Base-by-base conservation (phyloP, 2,113 vertebrate species). In the Eolophus roseicapilla region DNA sequence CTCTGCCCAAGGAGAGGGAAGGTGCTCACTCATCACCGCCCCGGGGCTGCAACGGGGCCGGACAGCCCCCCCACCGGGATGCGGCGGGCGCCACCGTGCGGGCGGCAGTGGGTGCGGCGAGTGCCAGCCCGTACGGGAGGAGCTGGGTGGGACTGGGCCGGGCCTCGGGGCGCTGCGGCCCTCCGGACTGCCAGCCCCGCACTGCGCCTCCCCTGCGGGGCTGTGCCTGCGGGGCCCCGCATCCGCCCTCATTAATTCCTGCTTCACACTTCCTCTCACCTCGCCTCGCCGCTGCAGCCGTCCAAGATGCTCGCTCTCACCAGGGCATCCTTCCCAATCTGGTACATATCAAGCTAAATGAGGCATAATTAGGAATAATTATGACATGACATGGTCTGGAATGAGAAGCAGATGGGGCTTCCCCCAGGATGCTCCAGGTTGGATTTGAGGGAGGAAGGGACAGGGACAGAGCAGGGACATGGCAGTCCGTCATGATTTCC, bases 331-430 rank as follows among this genome's bases (percentile, higher is more conserved):
- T 94, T 96, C 86, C 86, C 95, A 92, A 91, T 92, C 97, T 96
- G 95, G 70, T 96, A 91, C 79, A 67, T 62, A 82, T 88, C 93
- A 94, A 90, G 80, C 47, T 93, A 98, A 97, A 98, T 92, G 96
- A 97, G 89, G 91, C 93, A 64, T 97, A 94, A 97, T 97, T 96
- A 95, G 92, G 86, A 94, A 90, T 98, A 95, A 97, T 83, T 96
- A 95, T 96, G 95, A 97, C 94, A 95, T 94, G 95, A 96, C 95
- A 87, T 74, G 91, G 93, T 88, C 93, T 88, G 87, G 92, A 97
- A 96, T 86, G 82, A 97, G 90, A 91, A 97, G 88, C 97, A 98
- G 96, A 97, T 97, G 97, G 97, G 97, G 55, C 88, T 96, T 96
- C 76, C 93, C 92, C 23, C 57, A 94, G 92, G 92, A 96, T 52